Evolutionary conservation across 2,888 invertebrate genomes (phyloP).

Genomic region (Watsonalla cultraria): DNA sequence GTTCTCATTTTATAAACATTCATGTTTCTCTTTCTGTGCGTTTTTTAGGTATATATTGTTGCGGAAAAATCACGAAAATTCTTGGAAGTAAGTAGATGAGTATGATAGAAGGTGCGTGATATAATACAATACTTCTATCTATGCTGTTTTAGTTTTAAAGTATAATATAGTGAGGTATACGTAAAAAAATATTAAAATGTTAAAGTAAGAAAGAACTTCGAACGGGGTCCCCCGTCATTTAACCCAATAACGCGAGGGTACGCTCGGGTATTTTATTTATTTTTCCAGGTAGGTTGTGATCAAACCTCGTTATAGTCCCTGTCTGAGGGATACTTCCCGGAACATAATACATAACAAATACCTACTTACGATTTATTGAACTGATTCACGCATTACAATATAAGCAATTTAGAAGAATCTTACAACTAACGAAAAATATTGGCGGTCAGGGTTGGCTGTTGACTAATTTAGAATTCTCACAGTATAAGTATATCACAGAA

Average conservation of each 20-base stretch:
- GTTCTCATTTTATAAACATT: too few relatives aligned
- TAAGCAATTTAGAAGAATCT: too few relatives aligned
- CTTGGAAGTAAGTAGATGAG: too few relatives aligned
- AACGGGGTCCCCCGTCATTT: constrained; percentile 19
- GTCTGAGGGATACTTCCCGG: constrained; percentile 38
- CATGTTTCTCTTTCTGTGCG: too few relatives aligned
- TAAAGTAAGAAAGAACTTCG: constrained; percentile 23
- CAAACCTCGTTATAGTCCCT: constrained; percentile 46
- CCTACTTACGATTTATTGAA: too few relatives aligned
- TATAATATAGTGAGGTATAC: constrained; percentile 10
- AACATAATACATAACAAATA: constrained; percentile 5
- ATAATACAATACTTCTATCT: not conserved
- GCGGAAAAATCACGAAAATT: too few relatives aligned
- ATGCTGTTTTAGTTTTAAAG: constrained; percentile 3
- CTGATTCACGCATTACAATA: not conserved
- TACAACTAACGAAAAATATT: too few relatives aligned
- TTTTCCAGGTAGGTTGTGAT: constrained; percentile 41
- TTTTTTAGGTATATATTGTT: too few relatives aligned
- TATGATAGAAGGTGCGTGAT: not conserved
- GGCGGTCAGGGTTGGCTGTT: too few relatives aligned
- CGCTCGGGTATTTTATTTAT: constrained; percentile 23
- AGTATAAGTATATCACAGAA: too few relatives aligned
- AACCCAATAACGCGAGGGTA: constrained; percentile 26
- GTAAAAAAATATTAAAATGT: constrained; percentile 9
- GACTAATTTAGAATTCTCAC: too few relatives aligned